Evolutionary conservation across 2,797 vertebrate species (phyloP).

Genomic region (Acridotheres tristis): DNA sequence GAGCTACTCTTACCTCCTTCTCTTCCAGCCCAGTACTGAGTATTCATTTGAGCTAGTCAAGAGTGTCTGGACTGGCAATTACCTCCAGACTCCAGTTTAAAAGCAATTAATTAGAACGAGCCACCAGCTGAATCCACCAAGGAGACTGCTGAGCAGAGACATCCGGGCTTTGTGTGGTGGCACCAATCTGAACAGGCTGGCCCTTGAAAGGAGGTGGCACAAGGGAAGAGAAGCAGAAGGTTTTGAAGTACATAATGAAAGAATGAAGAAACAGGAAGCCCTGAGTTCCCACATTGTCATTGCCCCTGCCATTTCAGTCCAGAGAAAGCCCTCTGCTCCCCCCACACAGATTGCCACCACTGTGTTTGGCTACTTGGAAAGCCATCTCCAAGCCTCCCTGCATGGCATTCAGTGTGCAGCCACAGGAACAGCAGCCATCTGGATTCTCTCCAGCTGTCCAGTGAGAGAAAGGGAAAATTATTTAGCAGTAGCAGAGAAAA

Average conservation of each 20-base stretch:
- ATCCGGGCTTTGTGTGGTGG: constrained; percentile 25
- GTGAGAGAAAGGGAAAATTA: constrained; percentile 34
- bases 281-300: neutral
- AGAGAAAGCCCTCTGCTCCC: neutral
- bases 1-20: neutral
- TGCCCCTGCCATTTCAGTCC: neutral
- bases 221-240: neutral
- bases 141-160: neutral
- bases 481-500: constrained; percentile 31
- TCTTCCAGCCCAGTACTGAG: neutral
- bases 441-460: constrained; percentile 45
- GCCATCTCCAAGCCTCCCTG: neutral
- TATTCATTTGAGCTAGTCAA: constrained; percentile 52
- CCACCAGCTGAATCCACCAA: neutral
- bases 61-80: constrained; percentile 25
- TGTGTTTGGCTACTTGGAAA: constrained; percentile 12
- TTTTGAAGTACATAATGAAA: neutral
- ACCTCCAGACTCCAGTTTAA: neutral
- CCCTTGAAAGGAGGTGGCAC: neutral
- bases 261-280: neutral
- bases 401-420: neutral
- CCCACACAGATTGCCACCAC: neutral
- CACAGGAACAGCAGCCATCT: neutral
- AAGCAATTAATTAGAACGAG: constrained; percentile 17
- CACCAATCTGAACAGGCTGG: neutral